Percentiles rank a stretch among this genome's conserved stretches.
Conservation (phyloP, 2,797 vertebrate genomes). For the Platyrinchus mystaceus region DNA sequence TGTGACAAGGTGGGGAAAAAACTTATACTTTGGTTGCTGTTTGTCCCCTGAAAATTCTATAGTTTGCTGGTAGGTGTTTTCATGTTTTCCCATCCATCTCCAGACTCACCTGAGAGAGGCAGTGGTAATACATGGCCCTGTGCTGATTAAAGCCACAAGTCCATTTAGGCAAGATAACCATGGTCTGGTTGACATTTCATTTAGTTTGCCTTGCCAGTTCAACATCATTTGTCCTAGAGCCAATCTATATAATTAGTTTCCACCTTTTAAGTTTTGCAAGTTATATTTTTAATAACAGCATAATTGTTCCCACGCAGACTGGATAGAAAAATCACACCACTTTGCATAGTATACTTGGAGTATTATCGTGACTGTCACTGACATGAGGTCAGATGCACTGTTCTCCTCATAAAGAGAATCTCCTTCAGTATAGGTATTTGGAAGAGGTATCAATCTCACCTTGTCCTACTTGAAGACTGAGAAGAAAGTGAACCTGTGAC, state of each 20-base stretch:
- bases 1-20: not conserved
- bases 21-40: not conserved
- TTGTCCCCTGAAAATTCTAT: not conserved
- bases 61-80: not conserved
- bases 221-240: not conserved
- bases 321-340: not conserved
- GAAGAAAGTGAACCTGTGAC: not conserved
- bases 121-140: fast-evolving
- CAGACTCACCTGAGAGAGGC: not conserved
- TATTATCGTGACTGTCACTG: not conserved
- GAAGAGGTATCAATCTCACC: not conserved
- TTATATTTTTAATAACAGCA: not conserved
- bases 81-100: not conserved
- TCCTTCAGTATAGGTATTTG: not conserved
- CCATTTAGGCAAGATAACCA: not conserved
- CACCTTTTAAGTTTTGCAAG: not conserved
- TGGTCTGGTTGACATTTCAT: fast-evolving
- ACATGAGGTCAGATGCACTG: not conserved
- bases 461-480: not conserved
- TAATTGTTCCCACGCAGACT: not conserved
- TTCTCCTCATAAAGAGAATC: not conserved
- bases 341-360: not conserved
- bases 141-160: not conserved
- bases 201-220: not conserved
- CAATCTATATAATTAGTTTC: not conserved